Evolutionary conservation across 2,113 vertebrate genomes (phyloP).

Genomic region (Rhinogobius similis): DNA sequence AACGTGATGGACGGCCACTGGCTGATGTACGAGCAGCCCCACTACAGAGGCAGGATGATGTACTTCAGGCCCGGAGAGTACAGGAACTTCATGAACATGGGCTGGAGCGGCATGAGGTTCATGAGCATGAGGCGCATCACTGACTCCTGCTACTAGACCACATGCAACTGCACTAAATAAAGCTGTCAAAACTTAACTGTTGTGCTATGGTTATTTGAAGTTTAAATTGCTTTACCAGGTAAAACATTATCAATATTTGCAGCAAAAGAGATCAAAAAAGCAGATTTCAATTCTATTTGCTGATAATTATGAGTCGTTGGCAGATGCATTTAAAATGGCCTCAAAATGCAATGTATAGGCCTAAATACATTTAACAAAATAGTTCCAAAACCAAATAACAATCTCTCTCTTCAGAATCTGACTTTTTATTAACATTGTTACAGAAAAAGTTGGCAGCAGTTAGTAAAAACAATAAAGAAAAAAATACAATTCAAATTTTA

Average conservation of each 20-base stretch:
- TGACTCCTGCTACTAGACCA: constrained; percentile 65
- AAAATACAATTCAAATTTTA: too few relatives aligned
- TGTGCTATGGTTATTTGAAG: neutral
- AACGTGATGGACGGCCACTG: constrained; percentile 80
- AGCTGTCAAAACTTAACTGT: constrained; percentile 47
- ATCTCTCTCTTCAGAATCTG: too few relatives aligned
- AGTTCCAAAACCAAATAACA: too few relatives aligned
- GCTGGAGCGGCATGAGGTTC: constrained; percentile 53
- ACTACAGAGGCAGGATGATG: constrained; percentile 73
- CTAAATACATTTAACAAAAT: too few relatives aligned
- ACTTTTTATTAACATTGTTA: too few relatives aligned
- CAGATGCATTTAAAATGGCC: too few relatives aligned
- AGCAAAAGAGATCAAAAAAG: neutral
- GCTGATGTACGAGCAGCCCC: constrained; percentile 76
- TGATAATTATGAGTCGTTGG: neutral
- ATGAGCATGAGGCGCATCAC: constrained; percentile 73
- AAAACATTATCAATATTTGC: neutral
- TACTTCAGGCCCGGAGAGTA: constrained; percentile 72
- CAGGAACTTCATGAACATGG: constrained; percentile 69
- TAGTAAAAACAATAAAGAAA: too few relatives aligned
- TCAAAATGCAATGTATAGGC: too few relatives aligned
- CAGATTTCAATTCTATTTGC: neutral
- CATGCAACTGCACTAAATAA: constrained; percentile 59
- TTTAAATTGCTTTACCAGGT: neutral
- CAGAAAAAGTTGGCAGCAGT: too few relatives aligned